Evolutionary conservation across 2,797 vertebrate genomes (phyloP), one percentile per base, ranked within the genome.

Genomic region (Clarias fuscus): DNA sequence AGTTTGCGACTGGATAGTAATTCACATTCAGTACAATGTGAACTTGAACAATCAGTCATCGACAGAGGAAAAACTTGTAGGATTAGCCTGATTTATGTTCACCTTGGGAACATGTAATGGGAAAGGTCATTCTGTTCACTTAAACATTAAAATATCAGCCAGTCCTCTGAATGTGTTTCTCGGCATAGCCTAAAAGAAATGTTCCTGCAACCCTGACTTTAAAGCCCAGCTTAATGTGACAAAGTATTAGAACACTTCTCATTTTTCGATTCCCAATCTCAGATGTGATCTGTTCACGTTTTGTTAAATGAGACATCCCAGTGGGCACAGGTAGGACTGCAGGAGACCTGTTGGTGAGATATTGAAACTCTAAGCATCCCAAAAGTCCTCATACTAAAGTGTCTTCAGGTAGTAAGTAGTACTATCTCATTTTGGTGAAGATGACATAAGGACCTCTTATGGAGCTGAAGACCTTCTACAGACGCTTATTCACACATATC

Each of bases 101-200:
- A 17, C 56, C 18, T 78, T 78, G 37, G 76, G 76, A 61, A 20
- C 53, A 78, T 48, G 30, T 61, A 56, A 61, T 61, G 76, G 76
- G 18, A 59, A 59, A 18, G 59, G 75, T 77, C 75, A 30, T 17
- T 33, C 72, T 24, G 13, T 75, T 58, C 73, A 53, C 5, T 58
- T 13, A 20, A 59, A 61, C 56, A 59, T 11, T 58, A 22, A 20
- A 59, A 61, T 30, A 59, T 18, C 33, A 61, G 33, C 5, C 58
- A 62, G 33, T 24, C 30, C 76, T 62, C 58, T 79, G 17, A 61
- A 37, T 61, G 53, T 13, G 20, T 62, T 61, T 79, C 30, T 61
- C 58, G n/a, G 3, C 1, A 0, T 24, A 72, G 37, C 7, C n/a
- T 27, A 78, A 4, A 13, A 14, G 27, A 61, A 61, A 53, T 79